phyloP scores from a whole-genome alignment of 2,113 vertebrate genomes.

The Oenanthe oenanthe region DNA sequence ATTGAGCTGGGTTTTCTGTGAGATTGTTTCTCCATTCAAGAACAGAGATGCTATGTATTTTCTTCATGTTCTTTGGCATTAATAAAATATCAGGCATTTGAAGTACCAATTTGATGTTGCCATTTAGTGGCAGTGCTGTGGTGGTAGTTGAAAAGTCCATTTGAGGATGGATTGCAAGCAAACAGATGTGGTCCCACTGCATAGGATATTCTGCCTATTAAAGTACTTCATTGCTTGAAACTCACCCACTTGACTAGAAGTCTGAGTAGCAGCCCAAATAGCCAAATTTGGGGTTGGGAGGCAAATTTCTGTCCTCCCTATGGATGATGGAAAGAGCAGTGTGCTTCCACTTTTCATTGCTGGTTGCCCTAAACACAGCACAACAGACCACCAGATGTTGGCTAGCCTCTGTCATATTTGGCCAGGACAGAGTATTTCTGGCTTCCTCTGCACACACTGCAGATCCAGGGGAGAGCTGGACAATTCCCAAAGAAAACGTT shows the following conservation, averaged over 20 bases:
- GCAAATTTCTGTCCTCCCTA: neutral
- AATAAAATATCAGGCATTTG: neutral
- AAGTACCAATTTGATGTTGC: constrained; percentile 8
- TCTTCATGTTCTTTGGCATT: neutral
- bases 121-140: constrained; percentile 13
- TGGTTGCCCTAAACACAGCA: neutral
- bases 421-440: neutral
- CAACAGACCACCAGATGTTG: neutral
- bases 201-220: neutral
- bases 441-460: neutral
- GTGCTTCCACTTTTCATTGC: neutral
- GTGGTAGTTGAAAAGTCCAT: neutral
- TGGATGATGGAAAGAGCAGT: neutral
- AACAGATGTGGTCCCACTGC: neutral
- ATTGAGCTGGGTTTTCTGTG: neutral
- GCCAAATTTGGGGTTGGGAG: neutral
- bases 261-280: neutral
- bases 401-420: neutral
- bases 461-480: neutral
- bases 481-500: neutral
- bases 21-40: neutral
- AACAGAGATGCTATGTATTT: neutral
- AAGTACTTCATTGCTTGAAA: neutral
- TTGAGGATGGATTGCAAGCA: neutral
- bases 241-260: neutral